Evolutionary conservation across 2,888 invertebrate species (phyloP), one percentile per base, ranked within the genome.

Genomic region (Drosophila rellima): DNA sequence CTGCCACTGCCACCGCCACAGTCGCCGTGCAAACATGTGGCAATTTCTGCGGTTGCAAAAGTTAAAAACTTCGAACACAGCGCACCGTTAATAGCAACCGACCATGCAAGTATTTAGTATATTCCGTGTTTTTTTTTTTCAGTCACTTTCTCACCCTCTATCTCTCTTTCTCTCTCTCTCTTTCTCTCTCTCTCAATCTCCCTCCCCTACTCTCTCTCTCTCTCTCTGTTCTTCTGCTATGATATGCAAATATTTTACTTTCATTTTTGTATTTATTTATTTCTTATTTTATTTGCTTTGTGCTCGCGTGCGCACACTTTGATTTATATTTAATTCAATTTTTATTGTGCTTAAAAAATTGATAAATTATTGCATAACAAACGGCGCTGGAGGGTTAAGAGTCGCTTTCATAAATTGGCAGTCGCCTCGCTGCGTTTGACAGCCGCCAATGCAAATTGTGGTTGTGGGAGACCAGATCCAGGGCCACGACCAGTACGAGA

Each of bases 301-400:
- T 45, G 54, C 50, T 68, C 52, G 45, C 65, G 61, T 50, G 54
- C 35, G 39, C 50, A 39, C 50, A 47, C 56, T 74, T 82, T 89
- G 89, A 86, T 86, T 89, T 86, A 87, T 89, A 88, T 86, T 83
- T 86, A 74, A 86, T 89, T 80, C 84, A 84, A 86, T 86, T 86
- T 89, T 80, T 87, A 89, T 89, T 89, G 82, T 78, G 85, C 82
- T 81, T 74, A 80, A 88, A 85, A 82, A 83, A 86, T 86, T 70
- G 70, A 79, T 86, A 86, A 87, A 88, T 84, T 83, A 88, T 86
- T 67, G 72, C 80, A 63, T 57, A 77, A 78, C 85, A 74, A 78
- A 70, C 70, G 75, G 37, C 59, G 70, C 47, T 51, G 39, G 33
- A 44, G 76, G 76, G 75, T 80, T 63, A 75, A 67, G 74, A 68